Evolutionary conservation across 2,888 invertebrate species (phyloP), one percentile per base, ranked within the genome.

Genomic region (Doris montereyensis): DNA sequence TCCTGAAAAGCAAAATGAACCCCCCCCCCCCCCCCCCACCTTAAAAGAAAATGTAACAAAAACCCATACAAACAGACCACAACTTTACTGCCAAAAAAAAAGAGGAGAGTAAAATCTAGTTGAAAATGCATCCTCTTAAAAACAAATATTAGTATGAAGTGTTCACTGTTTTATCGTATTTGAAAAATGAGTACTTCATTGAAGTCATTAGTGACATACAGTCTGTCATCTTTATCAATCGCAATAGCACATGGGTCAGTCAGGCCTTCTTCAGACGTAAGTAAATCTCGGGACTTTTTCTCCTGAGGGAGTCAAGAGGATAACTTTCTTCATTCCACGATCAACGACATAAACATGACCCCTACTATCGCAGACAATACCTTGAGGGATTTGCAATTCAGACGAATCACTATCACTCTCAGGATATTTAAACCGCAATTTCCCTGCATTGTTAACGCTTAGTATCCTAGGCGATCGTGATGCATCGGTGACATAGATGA

Each of bases 131-230:
- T n/a, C n/a, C n/a, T n/a, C n/a, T n/a, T n/a, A n/a, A n/a, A n/a
- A n/a, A n/a, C n/a, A n/a, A n/a, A n/a, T n/a, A n/a, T n/a, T n/a
- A n/a, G n/a, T n/a, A n/a, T n/a, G n/a, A n/a, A n/a, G n/a, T n/a
- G n/a, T n/a, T n/a, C n/a, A n/a, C n/a, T n/a, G n/a, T 74, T 58
- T 58, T 76, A 65, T 34, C 21, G 17, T 32, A 35, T 76, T 21
- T 62, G 60, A 65, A 79, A 79, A 21, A 79, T 58, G 10, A 79
- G 60, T 17, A 79, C 28, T 34, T 79, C 79, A 57, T 32, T 70
- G 70, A 79, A 79, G 35, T 79, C 71, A n/a, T 79, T 79, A 17
- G 75, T 79, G 35, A 79, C 62, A 34, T 79, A 79, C n/a, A 79
- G 10, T 1, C 34, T 32, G 17, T 75, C 79, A 0, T 75, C 60